Percentiles rank a stretch among this genome's conserved stretches.
phyloP scores from a whole-genome alignment of 2,113 vertebrate species.

The Labeo catla region DNA sequence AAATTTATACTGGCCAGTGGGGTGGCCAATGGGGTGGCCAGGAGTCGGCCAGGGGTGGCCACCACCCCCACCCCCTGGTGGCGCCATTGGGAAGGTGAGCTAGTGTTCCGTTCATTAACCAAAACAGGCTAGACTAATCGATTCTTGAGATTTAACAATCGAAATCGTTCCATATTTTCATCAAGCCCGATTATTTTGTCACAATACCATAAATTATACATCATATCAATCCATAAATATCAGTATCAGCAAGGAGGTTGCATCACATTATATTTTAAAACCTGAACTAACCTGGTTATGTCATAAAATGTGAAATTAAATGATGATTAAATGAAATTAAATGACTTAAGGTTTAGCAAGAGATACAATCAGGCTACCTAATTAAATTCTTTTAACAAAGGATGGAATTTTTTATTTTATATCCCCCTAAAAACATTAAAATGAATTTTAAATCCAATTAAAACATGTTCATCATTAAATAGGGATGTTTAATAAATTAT shows the following conservation, averaged over 20 bases:
- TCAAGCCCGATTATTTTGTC: not conserved
- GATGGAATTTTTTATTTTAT: not conserved
- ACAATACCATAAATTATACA: not conserved
- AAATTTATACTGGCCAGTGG: no score
- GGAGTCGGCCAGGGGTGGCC: no score
- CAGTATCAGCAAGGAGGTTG: not conserved
- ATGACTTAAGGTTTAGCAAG: not conserved
- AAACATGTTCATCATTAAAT: not conserved
- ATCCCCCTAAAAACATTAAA: not conserved
- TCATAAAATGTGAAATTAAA: not conserved
- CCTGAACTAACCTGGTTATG: not conserved
- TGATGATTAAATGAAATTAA: not conserved
- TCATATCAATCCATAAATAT: not conserved
- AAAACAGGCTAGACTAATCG: no score
- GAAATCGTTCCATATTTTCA: no score
- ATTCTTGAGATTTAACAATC: no score
- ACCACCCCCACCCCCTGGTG: no score
- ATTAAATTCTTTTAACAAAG: not conserved
- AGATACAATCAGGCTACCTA: not conserved
- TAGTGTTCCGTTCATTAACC: no score
- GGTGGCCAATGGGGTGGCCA: no score
- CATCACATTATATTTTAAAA: not conserved
- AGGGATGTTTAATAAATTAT: not conserved
- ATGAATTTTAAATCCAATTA: not conserved
- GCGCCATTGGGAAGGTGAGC: no score